Evolutionary conservation across 1,140 invertebrate species (phyloP), one percentile per base, ranked within the genome.

Genomic region (Aphis gossypii): DNA sequence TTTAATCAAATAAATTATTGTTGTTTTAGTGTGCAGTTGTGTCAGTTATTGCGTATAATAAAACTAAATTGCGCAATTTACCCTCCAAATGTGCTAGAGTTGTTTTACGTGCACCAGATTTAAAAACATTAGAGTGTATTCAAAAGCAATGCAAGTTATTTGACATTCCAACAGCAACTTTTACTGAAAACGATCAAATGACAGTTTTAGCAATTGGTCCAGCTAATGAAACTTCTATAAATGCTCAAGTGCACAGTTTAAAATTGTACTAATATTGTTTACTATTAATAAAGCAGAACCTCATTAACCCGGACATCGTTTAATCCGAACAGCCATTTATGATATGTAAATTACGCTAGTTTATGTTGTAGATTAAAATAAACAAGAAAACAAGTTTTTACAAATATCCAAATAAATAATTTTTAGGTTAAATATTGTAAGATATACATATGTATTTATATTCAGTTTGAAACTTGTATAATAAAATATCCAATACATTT

Each of bases 1-100:
- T 89, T 56, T 54, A 56, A 89, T 54, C 0, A 20, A 38, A 89
- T 89, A 38, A 60, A 90, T 68, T 60, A 44, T 93, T 38, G 30
- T 83, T 93, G 44, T 93, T 93, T 93, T 84, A 93, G 82, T 93
- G 92, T 84, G 92, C 92, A 86, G 82, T 84, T 41, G n/a, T 56
- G 44, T 93, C 76, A 54, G 48, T 86, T 41, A 86, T 30, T 86
- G 82, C 92, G 6, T 56, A 56, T 18, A 93, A 93, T 30, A 93
- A 93, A 86, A 51, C 48, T 54, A 84, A 93, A 86, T 84, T 38
- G 8, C 6, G 4, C 6, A 38, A 51, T 86, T 30, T 93, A 11
- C 92, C 92, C 7, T 51, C 68, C 30, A 86, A 84, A 86, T 93
- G 92, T 86, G 82, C 91, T n/a, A 92, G 91, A 83, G 35, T 92